These are phyloP conservation scores for Catharus ustulatus DNA, from an alignment of 2,797 vertebrate species.

Conservation along the genomic window DNA sequence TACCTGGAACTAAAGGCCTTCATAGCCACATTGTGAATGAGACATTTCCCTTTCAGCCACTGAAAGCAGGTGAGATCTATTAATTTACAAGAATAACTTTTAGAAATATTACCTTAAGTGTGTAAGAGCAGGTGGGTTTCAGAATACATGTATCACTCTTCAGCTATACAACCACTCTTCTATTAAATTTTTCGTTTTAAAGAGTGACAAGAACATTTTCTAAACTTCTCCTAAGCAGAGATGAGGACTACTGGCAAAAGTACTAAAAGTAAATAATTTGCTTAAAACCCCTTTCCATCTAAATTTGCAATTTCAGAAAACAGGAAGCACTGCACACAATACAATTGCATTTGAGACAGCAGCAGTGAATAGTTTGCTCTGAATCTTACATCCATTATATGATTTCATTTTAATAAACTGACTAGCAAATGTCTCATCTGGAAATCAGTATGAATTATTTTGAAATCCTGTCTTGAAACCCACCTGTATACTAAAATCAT, in stretches of 20 bases:
- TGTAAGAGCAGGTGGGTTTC: neutral
- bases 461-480: neutral
- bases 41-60: neutral
- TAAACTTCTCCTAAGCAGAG: neutral
- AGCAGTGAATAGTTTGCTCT: neutral
- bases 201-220: neutral
- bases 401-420: neutral
- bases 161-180: neutral
- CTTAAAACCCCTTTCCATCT: rapidly evolving
- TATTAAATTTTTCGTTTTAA: neutral
- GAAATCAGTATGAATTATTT: neutral
- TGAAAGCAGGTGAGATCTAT: neutral
- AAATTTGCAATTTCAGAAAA: neutral
- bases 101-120: neutral
- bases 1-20: neutral
- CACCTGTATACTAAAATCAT: neutral
- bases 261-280: neutral
- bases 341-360: neutral
- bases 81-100: neutral
- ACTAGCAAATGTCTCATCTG: neutral
- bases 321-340: neutral
- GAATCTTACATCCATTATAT: neutral
- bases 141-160: neutral
- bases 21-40: neutral
- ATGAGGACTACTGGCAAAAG: neutral